Base-by-base conservation (phyloP, 2,888 invertebrate species). In the Aproaerema taeniolella region DNA sequence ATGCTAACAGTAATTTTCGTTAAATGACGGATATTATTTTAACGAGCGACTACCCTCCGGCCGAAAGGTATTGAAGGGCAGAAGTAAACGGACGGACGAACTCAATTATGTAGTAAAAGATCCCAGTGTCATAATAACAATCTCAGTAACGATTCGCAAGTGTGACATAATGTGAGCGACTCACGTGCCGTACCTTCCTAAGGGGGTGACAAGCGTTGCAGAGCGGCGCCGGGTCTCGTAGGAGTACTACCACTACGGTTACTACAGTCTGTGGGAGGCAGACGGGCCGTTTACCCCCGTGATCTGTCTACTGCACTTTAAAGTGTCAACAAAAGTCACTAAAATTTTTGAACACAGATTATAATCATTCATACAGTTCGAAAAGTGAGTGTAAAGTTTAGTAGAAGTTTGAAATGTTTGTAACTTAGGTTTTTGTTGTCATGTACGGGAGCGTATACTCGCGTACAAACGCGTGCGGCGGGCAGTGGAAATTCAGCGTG, bases 191-290 rank as follows among this genome's bases (percentile, higher is more conserved):
- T 43, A 46, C 60, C 42, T 64, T 61, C 60, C 57, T 56, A 52
- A 54, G 43, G 48, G 47, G 45, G 50, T 45, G 62, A 49, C n/a
- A n/a, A n/a, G n/a, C n/a, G n/a, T n/a, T n/a, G n/a, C n/a, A n/a
- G n/a, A n/a, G n/a, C n/a, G n/a, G n/a, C n/a, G n/a, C n/a, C n/a
- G n/a, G n/a, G n/a, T n/a, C n/a, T n/a, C n/a, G n/a, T n/a, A n/a
- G n/a, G n/a, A n/a, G 52, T 50, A 49, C 58, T 75, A 76, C 75
- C 73, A 79, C 70, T 56, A 51, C 56, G 58, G 53, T n/a, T 76
- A 79, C 81, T 79, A 80, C 67, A 59, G 70, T 66, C 68, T 67
- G 72, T 72, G 73, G 79, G 77, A 61, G 75, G 65, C 53, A 50
- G 70, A 52, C 67, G 52, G 72, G 74, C 67, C 71, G 72, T 75